These are phyloP conservation scores for Andrena bicolor DNA, from an alignment of 2,888 invertebrate species.

Conservation along the genomic window DNA sequence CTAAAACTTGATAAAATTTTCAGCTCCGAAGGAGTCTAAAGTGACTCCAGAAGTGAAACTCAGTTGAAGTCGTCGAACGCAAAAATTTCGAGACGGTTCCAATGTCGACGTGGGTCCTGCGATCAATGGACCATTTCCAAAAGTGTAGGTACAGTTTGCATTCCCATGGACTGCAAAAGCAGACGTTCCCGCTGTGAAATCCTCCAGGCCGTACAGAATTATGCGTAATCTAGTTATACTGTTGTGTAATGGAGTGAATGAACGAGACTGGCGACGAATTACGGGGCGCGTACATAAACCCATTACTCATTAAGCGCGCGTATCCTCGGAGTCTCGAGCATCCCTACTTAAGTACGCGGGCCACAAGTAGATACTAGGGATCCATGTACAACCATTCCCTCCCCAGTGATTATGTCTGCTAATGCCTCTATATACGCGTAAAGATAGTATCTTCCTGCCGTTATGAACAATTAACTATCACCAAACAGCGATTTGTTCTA, in stretches of 20 bases:
- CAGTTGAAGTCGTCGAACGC: no score
- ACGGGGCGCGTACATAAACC: constrained; percentile 7
- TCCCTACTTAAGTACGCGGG: constrained; percentile 5
- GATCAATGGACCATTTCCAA: background rate
- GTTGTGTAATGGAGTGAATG: constrained; percentile 11
- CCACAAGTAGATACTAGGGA: constrained; percentile 2
- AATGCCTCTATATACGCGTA: background rate
- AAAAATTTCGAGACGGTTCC: no score
- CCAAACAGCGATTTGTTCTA: background rate
- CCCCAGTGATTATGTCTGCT: background rate
- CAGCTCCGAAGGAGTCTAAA: no score
- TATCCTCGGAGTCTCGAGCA: background rate
- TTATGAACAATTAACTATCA: background rate
- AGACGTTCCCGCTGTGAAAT: background rate
- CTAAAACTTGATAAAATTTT: no score
- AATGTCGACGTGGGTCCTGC: no score
- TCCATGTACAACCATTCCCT: background rate
- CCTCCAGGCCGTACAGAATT: background rate
- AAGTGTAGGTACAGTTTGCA: background rate
- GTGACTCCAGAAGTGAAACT: no score
- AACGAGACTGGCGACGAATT: constrained; percentile 20
- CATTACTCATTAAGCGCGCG: constrained; percentile 17
- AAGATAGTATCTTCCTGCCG: background rate
- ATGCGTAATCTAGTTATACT: background rate
- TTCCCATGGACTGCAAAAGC: background rate